Conservation (phyloP, 2,888 invertebrate species). For the Scelioninae gen. 1 region DNA sequence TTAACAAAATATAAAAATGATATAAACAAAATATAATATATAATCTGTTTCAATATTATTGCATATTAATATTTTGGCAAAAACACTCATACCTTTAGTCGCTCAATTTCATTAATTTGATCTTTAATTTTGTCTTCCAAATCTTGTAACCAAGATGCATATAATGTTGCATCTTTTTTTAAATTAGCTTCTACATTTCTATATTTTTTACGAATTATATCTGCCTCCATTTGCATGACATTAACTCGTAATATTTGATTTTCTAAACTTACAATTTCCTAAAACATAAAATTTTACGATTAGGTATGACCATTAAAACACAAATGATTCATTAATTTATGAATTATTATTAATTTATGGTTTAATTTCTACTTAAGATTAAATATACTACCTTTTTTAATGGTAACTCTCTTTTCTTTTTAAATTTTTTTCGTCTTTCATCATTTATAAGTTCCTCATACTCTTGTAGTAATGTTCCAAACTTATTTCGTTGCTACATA, state of each 20-base stretch:
- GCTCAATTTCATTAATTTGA: conserved; percentile 90
- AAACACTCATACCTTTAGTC: conserved; percentile 88
- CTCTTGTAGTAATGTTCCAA: conserved; percentile 78
- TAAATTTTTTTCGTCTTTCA: conserved; percentile 77
- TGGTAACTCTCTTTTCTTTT: conserved; percentile 85
- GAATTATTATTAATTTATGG: no score
- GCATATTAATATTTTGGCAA: no score
- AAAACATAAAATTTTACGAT: no score
- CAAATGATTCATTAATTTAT: no score
- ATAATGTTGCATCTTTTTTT: conserved; percentile 79
- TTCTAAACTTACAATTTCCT: conserved; percentile 88
- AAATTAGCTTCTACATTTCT: conserved; percentile 87
- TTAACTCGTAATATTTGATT: conserved; percentile 92
- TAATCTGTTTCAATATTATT: no score
- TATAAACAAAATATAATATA: no score
- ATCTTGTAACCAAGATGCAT: conserved; percentile 86
- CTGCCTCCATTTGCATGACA: conserved; percentile 93
- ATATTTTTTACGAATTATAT: conserved; percentile 91
- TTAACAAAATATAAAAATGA: no score
- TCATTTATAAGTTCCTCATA: conserved; percentile 80
- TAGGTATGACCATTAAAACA: no score
- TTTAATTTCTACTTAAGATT: no score
- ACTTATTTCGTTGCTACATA: conserved; percentile 77
- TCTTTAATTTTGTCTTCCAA: conserved; percentile 88
- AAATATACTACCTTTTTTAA: conserved; percentile 87